Base-by-base conservation (phyloP, 2,113 vertebrate genomes). In the Gymnocephalus cernua region DNA sequence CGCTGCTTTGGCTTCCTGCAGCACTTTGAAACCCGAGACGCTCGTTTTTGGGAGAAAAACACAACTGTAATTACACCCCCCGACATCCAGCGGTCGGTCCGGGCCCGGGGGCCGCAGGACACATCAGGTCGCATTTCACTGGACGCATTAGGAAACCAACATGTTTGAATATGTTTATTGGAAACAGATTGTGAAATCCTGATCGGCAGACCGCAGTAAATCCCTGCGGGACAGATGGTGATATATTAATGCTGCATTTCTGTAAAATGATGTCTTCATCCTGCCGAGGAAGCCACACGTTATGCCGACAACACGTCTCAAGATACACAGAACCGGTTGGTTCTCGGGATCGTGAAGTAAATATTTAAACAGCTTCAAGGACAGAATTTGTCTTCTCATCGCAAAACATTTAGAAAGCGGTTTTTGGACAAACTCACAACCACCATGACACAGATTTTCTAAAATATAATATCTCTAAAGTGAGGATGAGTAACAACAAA, bases 161-260 rank as follows among this genome's bases (percentile, higher is more conserved):
- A 77, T 74, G 79, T 83, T 82, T 47, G 79, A 83, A 77, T 13
- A 67, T 77, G 86, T 84, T 89, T 77, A 90, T 86, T 87, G 85
- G 77, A 88, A 80, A 86, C 88, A 88, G 86, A 74, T 71, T 77
- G 63, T 74, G 59, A 80, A 59, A 50, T 75, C 80, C 77, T 56
- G 77, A 77, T 65, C 77, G 56, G 86, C 62, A 72, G 83, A 87
- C 70, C 82, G 9, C 85, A 57, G 63, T 78, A 77, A 89, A 86
- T 86, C 88, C 90, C 83, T 41, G 47, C 3, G 15, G 83, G 72
- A 68, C 86, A 87, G 86, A 84, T 87, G 90, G 86, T 45, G 71
- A 74, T 75, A 53, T 74, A 57, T 74, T 63, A 80, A 64, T 81
- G 65, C 68, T n/a, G 15, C 51, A 11, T 2, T 25, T 54, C 71